Evolutionary conservation across 1,140 invertebrate species (phyloP).

Genomic region (Drosophila santomea): DNA sequence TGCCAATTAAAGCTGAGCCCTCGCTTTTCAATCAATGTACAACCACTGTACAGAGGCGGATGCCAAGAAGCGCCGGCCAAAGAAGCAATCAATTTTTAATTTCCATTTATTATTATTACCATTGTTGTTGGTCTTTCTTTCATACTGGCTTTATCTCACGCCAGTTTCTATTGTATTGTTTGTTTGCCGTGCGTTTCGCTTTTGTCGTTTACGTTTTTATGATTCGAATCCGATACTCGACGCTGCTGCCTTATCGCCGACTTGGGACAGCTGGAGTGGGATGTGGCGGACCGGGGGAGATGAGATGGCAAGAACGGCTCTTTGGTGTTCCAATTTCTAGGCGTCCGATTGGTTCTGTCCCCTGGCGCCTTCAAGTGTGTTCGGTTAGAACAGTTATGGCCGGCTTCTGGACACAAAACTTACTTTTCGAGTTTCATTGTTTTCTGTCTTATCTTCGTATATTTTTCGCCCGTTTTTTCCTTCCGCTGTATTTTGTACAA

Average conservation of each 20-base stretch:
- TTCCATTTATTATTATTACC: slow-evolving; percentile 66
- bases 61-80: slow-evolving; percentile 59
- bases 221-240: slow-evolving; percentile 32
- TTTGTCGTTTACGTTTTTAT: slow-evolving; percentile 42
- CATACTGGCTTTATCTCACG: slow-evolving; percentile 35
- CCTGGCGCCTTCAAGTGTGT: slow-evolving; percentile 18
- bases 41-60: slow-evolving; percentile 52
- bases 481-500: slow-evolving; percentile 62
- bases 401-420: slow-evolving; percentile 32
- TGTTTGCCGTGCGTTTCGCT: slow-evolving; percentile 39
- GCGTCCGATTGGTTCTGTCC: slow-evolving; percentile 49
- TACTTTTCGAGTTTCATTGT: slow-evolving; percentile 41
- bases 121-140: slow-evolving; percentile 26
- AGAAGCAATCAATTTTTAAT: slow-evolving; percentile 78
- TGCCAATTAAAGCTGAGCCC: not conserved
- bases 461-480: slow-evolving; percentile 24
- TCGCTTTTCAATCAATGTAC: slow-evolving; percentile 27
- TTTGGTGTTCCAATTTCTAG: slow-evolving; percentile 51
- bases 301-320: slow-evolving; percentile 30
- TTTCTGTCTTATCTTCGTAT: slow-evolving; percentile 15
- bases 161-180: slow-evolving; percentile 62
- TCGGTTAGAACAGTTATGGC: slow-evolving; percentile 29
- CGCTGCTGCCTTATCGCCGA: slow-evolving; percentile 29
- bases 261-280: slow-evolving; percentile 18
- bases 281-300: not conserved